These are phyloP conservation scores for Lepeophtheirus nordmannii DNA, from an alignment of 2,888 invertebrate species.

Conservation along the genomic window DNA sequence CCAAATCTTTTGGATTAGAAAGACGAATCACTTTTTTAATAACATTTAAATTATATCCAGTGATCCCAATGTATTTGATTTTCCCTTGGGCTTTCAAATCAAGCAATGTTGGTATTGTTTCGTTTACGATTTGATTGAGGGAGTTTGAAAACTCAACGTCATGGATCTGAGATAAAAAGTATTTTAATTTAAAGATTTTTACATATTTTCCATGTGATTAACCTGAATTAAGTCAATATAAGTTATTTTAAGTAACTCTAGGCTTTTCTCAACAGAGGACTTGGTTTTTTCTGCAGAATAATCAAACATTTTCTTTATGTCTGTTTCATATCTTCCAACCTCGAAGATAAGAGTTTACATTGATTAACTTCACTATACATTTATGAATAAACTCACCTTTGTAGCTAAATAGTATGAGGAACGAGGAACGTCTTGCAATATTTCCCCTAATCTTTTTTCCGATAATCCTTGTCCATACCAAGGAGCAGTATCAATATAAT, in stretches of 20 bases:
- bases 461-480: conserved; percentile 81
- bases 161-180: conserved; percentile 50
- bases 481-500: conserved; percentile 80
- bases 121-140: conserved; percentile 47
- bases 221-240: conserved; percentile 83
- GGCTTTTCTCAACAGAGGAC: conserved; percentile 56
- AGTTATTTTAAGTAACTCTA: conserved; percentile 53
- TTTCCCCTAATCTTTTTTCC: conserved; percentile 65
- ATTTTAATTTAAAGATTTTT: neutral
- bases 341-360: conserved; percentile 35
- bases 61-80: conserved; percentile 65
- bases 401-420: conserved; percentile 73
- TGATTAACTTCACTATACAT: neutral
- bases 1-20: conserved; percentile 44
- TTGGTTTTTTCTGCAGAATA: conserved; percentile 58
- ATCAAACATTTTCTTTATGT: conserved; percentile 62
- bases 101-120: conserved; percentile 67
- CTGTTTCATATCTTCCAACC: conserved; percentile 57
- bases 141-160: conserved; percentile 73
- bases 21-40: conserved; percentile 56
- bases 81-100: conserved; percentile 50
- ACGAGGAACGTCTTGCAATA: conserved; percentile 59
- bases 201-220: conserved; percentile 23
- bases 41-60: conserved; percentile 63
- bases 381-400: conserved; percentile 44